Base-by-base conservation (phyloP, 64 coral and sea anemone genomes). In the Stylophora pistillata region DNA sequence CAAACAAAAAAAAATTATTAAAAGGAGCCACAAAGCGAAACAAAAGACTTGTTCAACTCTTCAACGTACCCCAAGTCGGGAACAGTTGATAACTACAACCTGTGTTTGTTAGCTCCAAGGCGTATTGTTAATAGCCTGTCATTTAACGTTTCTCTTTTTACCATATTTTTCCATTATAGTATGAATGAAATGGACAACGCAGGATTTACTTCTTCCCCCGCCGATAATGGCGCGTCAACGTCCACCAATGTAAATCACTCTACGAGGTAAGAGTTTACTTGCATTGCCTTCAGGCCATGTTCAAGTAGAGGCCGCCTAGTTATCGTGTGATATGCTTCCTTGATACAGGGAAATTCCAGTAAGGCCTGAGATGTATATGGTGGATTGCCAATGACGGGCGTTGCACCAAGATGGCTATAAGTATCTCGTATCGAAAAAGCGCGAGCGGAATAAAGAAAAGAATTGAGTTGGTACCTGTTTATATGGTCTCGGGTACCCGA, bases 211-310 rank as follows among this genome's bases (percentile, higher is more conserved):
- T 41, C 37, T 41, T 60, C 13, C 58, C 13, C 13, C 58, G 58
- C 9, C 28, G 33, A 74, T 34, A 34, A 74, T 33, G 72, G 33
- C 15, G 30, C 72, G 30, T 74, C 72, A 74, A 74, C 66, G 66
- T 37, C 66, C 34, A 55, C 66, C 55, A 72, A 87, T 58, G 68
- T 73, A 87, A 87, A 87, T 87, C 53, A 53, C 85, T 41, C 85
- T 58, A 87, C 60, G 85, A 87, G 85, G 85, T 74, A 74, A 87
- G 37, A 41, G 85, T 87, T 74, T 74, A 74, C 74, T 87, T 58
- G 27, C 56, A 58, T 58, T 23, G 33, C 74, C 74, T 55, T 52
- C 74, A 53, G 33, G 41, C 74, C 41, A 76, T 76, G 41, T 76
- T 76, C 74, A 76, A 76, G 74, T 76, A 53, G 16, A 76, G 74